phyloP scores from a whole-genome alignment of 2,797 vertebrate genomes.

The Vultur gryphus region DNA sequence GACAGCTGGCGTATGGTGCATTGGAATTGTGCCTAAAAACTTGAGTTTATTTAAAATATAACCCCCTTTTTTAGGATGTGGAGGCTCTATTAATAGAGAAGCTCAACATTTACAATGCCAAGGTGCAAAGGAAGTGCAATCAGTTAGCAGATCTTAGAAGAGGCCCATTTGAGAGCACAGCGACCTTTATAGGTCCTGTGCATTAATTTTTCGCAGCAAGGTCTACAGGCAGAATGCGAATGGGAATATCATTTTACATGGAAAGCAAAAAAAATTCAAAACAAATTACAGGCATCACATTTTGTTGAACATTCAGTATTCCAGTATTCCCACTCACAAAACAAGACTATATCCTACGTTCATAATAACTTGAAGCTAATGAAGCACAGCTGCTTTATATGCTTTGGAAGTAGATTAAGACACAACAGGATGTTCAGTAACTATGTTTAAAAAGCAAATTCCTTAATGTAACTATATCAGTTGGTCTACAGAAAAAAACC shows the following conservation, averaged over 20 bases:
- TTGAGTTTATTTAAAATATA: neutral
- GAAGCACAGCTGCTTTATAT: slow-evolving; percentile 27
- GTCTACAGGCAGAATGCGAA: neutral
- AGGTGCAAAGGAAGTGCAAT: neutral
- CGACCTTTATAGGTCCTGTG: accelerated
- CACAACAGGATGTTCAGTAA: slow-evolving; percentile 23
- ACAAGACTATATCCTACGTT: neutral
- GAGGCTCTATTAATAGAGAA: neutral
- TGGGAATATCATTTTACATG: neutral
- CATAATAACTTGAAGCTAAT: slow-evolving; percentile 42
- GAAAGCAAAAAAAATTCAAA: neutral
- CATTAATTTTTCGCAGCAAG: neutral
- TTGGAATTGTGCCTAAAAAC: neutral
- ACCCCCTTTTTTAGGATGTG: neutral
- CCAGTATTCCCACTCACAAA: neutral
- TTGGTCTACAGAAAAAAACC: neutral
- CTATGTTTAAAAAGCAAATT: slow-evolving; percentile 23
- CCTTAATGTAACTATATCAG: neutral
- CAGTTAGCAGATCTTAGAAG: neutral
- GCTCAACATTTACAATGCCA: neutral
- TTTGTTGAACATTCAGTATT: slow-evolving; percentile 12
- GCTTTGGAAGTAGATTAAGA: slow-evolving; percentile 36
- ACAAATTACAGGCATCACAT: neutral
- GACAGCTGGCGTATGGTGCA: neutral
- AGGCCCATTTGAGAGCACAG: neutral